These are phyloP conservation scores for Halisarca cf. caerulea DNA, from an alignment of 37 sponge, comb jelly and placozoan genomes.

Conservation along the genomic window DNA sequence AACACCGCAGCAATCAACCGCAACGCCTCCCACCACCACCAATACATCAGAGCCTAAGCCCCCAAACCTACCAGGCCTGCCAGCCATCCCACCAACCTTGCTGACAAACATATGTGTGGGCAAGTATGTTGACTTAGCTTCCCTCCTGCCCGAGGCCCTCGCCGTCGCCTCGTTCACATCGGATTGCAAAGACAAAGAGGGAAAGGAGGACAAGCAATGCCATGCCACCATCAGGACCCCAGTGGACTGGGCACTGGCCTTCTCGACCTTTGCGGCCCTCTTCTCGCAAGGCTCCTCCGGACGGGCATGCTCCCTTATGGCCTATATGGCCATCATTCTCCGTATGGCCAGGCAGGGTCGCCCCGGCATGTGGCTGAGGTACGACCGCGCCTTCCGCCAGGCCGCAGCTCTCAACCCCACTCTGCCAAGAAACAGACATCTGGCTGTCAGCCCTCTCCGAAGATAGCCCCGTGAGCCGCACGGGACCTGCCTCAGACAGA, in stretches of 20 bases:
- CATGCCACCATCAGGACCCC: neutral
- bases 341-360: conserved; percentile 6
- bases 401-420: conserved; percentile 15
- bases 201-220: neutral
- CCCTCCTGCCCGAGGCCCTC: conserved; percentile 9
- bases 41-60: no score
- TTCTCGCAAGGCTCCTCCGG: neutral
- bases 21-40: no score
- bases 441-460: conserved; percentile 10
- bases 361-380: neutral
- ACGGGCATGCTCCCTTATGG: neutral
- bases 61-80: neutral
- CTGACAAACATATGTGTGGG: neutral
- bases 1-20: no score
- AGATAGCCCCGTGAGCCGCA: neutral
- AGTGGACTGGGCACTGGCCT: conserved; percentile 11
- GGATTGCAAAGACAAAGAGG: neutral
- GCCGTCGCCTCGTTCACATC: neutral
- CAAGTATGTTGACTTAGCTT: neutral
- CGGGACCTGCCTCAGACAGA: neutral
- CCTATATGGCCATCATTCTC: neutral
- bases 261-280: conserved; percentile 1
- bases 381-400: conserved; percentile 12
- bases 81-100: neutral
- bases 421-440: neutral